Base-by-base conservation (phyloP, 2,888 invertebrate species). In the Xylota sylvarum region DNA sequence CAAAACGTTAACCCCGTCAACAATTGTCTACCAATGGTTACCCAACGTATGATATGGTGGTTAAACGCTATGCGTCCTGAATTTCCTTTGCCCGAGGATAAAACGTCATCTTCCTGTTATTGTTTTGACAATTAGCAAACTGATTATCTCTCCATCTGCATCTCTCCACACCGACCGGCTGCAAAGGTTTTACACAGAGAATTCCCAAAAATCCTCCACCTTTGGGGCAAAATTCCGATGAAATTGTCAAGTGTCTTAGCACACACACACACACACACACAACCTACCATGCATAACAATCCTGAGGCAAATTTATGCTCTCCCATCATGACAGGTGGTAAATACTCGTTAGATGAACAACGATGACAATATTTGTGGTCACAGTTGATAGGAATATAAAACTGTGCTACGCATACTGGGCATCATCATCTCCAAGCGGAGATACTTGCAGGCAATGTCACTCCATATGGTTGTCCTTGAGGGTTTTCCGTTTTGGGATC, bases 121-220 rank as follows among this genome's bases (percentile, higher is more conserved):
- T 14, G n/a, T 43, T 43, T 43, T 43, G 40, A 43, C n/a, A 43
- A 43, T 43, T 43, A n/a, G n/a, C 40, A 5, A 43, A 43, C n/a
- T 43, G 40, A 43, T 43, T 43, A 43, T 9, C n/a, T 7, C 32
- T 14, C n/a, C n/a, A 9, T n/a, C 40, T 14, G n/a, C 5, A n/a
- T n/a, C n/a, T n/a, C n/a, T n/a, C n/a, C n/a, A n/a, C n/a, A n/a
- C n/a, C n/a, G n/a, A n/a, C n/a, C n/a, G n/a, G n/a, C n/a, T n/a
- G n/a, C n/a, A n/a, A n/a, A n/a, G 40, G 40, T 43, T 43, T 40
- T n/a, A 4, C n/a, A n/a, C 3, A n/a, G 40, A 4, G n/a, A n/a
- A n/a, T 10, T 37, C 4, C n/a, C 32, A 7, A 32, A 32, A 32
- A 32, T 5, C 3, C 4, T 14, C n/a, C 14, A n/a, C n/a, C 40